These are phyloP conservation scores for Tetanocera ferruginea DNA, from an alignment of 2,888 invertebrate genomes.

Conservation along the genomic window DNA sequence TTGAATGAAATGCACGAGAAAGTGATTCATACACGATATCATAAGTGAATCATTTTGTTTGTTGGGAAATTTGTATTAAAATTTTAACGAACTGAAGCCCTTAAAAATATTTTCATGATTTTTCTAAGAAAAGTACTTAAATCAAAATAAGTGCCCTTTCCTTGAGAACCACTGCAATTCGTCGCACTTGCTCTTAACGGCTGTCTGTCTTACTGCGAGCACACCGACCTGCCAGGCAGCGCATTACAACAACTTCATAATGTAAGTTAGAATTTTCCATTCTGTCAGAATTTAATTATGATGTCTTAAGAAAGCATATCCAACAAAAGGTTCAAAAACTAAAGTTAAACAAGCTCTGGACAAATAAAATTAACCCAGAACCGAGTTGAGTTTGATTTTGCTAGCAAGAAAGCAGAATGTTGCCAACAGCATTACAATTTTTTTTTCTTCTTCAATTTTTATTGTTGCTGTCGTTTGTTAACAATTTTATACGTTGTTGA, in stretches of 20 bases:
- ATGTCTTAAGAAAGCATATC: slow-evolving; percentile 29
- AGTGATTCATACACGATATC: no score
- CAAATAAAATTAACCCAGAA: slow-evolving; percentile 21
- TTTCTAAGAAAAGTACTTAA: no score
- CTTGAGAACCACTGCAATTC: not conserved
- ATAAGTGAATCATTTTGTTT: no score
- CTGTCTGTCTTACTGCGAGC: not conserved
- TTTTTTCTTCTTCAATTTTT: not conserved
- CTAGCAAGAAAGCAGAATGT: slow-evolving; percentile 16
- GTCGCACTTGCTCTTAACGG: not conserved
- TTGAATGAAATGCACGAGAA: no score
- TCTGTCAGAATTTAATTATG: slow-evolving; percentile 37
- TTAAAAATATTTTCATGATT: no score
- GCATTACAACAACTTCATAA: not conserved
- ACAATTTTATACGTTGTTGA: not conserved
- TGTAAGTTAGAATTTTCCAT: not conserved
- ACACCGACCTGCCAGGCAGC: not conserved
- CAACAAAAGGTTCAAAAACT: not conserved
- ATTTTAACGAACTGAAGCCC: no score
- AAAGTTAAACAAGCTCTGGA: not conserved
- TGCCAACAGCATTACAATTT: slow-evolving; percentile 5
- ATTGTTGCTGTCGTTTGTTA: slow-evolving; percentile 1
- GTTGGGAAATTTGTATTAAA: no score
- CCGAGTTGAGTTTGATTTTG: slow-evolving; percentile 21
- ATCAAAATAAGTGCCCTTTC: no score